Evolutionary conservation across 2,797 vertebrate species (phyloP).

Genomic region (Columba guinea): DNA sequence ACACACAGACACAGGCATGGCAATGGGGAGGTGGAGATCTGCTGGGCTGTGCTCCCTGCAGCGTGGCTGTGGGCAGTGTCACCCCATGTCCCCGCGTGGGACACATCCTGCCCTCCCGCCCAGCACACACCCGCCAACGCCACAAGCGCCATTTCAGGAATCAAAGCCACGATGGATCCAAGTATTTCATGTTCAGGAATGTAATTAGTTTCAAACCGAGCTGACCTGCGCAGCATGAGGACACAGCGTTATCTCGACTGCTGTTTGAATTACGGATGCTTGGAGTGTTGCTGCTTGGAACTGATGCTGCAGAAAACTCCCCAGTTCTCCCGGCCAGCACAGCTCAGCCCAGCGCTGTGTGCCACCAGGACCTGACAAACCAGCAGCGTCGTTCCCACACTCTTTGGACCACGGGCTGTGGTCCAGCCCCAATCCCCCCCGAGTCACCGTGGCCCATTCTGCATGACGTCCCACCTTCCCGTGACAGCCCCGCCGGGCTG

Average conservation of each 20-base stretch:
- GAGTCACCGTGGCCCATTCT: background rate
- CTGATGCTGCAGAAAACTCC: background rate
- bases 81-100: accelerated
- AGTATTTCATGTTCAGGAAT: background rate
- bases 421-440: background rate
- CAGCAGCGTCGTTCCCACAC: background rate
- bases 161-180: background rate
- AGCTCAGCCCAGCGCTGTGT: background rate
- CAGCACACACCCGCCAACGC: accelerated
- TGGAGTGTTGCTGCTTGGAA: background rate
- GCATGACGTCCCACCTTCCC: background rate
- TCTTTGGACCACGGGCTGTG: background rate
- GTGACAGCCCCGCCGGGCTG: background rate
- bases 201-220: background rate
- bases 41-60: background rate
- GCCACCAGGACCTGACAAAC: background rate
- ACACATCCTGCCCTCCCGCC: background rate
- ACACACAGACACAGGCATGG: background rate
- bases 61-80: accelerated
- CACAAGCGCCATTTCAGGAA: accelerated
- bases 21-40: background rate
- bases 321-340: accelerated
- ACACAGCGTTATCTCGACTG: background rate
- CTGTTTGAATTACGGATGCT: background rate
- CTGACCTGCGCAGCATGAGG: background rate